Evolutionary conservation across 2,113 vertebrate species (phyloP).

Genomic region (Ailurus styani): DNA sequence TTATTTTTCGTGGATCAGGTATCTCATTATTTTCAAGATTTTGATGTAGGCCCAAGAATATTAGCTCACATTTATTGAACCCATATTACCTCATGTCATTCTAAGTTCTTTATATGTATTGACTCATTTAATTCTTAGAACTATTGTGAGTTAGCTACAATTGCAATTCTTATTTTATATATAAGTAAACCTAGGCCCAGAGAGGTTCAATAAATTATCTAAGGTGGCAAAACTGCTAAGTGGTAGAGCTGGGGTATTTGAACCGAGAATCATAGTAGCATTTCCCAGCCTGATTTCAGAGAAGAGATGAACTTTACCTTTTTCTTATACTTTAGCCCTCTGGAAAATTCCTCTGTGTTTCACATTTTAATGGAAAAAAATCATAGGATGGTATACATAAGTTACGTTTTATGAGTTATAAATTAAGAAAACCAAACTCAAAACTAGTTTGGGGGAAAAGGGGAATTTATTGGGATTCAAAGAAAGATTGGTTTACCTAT

Average conservation of each 20-base stretch:
- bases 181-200: not conserved
- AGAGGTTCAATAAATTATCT: not conserved
- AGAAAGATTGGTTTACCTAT: not conserved
- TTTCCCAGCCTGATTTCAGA: not conserved
- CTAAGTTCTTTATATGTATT: not conserved
- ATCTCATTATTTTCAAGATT: slow-evolving; percentile 33
- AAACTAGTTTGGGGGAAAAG: not conserved
- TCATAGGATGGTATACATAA: not conserved
- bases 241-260: not conserved
- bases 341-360: not conserved
- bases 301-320: not conserved
- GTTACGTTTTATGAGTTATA: not conserved
- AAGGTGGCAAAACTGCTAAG: not conserved
- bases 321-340: not conserved
- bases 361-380: not conserved
- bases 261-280: not conserved
- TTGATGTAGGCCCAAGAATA: not conserved
- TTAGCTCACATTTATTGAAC: not conserved
- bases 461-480: not conserved
- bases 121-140: not conserved
- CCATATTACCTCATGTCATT: not conserved
- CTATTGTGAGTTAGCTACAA: not conserved
- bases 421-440: not conserved
- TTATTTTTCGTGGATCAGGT: not conserved
- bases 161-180: not conserved